Percentiles rank a stretch among this genome's conserved stretches.
Evolutionary conservation across 2,797 vertebrate genomes (phyloP).

Genomic region (Acanthiza pusilla): DNA sequence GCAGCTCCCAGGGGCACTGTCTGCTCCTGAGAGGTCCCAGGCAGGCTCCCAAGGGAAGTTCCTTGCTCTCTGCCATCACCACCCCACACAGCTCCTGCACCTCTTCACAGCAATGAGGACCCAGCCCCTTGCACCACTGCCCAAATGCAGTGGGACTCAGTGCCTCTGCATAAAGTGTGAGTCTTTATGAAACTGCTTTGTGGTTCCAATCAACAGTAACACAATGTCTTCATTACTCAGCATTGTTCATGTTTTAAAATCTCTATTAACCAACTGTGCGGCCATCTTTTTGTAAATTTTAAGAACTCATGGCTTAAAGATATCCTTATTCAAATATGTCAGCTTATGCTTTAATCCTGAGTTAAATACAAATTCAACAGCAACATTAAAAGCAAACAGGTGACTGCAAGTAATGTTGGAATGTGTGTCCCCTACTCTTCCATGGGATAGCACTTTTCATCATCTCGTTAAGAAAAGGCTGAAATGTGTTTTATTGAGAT

Average conservation of each 20-base stretch:
- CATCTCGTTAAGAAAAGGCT: constrained; percentile 23
- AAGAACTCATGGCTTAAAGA: constrained; percentile 21
- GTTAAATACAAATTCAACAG: constrained; percentile 47
- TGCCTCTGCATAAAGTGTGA: background rate
- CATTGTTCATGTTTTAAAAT: background rate
- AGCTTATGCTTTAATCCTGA: constrained; percentile 49
- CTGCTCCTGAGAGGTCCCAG: background rate
- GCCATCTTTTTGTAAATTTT: background rate
- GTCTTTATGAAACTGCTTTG: background rate
- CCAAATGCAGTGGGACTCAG: background rate
- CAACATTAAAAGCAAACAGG: constrained; percentile 56
- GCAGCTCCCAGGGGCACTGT: fast-evolving
- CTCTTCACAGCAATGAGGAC: background rate
- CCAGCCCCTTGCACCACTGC: background rate
- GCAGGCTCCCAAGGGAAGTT: background rate
- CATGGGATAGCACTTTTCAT: background rate
- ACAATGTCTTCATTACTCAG: background rate
- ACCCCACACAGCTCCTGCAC: fast-evolving
- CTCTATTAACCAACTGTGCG: background rate
- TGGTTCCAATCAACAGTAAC: background rate
- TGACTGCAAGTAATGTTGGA: constrained; percentile 8
- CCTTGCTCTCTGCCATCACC: background rate
- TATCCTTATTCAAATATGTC: constrained; percentile 35
- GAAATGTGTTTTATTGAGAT: constrained; percentile 38
- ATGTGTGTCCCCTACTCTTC: background rate